Percentiles rank a stretch among this genome's conserved stretches.
These are phyloP conservation scores for Hepsetus odoe DNA, from an alignment of 2,113 vertebrate genomes.

Conservation along the genomic window DNA sequence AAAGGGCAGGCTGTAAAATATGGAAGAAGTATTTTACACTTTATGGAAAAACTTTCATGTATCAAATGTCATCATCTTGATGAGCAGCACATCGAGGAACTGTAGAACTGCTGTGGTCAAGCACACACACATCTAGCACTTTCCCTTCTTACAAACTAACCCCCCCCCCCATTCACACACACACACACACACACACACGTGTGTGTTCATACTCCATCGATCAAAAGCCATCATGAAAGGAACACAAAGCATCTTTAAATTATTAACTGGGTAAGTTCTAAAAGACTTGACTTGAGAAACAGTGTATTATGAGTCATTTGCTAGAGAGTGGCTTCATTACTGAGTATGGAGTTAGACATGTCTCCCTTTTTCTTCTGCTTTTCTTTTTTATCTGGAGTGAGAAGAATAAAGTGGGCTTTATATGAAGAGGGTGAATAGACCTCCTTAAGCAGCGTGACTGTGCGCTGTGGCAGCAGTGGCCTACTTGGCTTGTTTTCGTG, in stretches of 20 bases:
- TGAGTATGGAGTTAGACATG: conserved; percentile 22
- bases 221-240: conserved; percentile 52
- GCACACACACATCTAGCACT: not conserved
- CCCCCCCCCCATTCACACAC: not conserved
- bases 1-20: not conserved
- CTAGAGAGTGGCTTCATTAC: conserved; percentile 24
- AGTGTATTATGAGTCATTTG: conserved; percentile 5
- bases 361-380: conserved; percentile 25
- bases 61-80: not conserved
- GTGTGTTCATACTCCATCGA: conserved; percentile 59
- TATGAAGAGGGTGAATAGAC: conserved; percentile 55
- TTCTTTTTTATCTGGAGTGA: conserved; percentile 42
- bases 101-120: conserved; percentile 28
- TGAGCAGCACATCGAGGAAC: not conserved
- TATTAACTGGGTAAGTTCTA: conserved; percentile 57
- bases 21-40: not conserved
- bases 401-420: conserved; percentile 60
- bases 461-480: conserved; percentile 54
- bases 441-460: conserved; percentile 51
- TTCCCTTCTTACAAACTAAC: conserved; percentile 30
- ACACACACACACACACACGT: too few relatives aligned
- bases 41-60: not conserved
- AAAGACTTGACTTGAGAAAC: conserved; percentile 33
- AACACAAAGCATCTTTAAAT: conserved; percentile 57
- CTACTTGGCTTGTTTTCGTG: conserved; percentile 52